These are phyloP conservation scores for Exephanes ischioxanthus DNA, from an alignment of 2,888 invertebrate species.

Conservation along the genomic window DNA sequence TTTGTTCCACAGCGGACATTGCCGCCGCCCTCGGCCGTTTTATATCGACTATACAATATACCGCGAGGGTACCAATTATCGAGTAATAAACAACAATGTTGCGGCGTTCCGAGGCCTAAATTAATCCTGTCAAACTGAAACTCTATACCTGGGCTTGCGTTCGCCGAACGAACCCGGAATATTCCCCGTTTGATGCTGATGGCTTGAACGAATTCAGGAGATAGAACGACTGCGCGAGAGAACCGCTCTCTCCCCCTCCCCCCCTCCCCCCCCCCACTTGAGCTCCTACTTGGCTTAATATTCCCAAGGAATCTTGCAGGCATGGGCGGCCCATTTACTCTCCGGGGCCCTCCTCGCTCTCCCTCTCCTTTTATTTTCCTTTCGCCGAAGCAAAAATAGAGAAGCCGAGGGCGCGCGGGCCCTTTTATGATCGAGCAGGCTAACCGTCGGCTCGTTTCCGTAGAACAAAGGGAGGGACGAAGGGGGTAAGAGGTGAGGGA, in stretches of 20 bases:
- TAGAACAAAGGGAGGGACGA: conserved; percentile 73
- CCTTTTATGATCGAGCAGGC: conserved; percentile 68
- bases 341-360: conserved; percentile 29
- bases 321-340: conserved; percentile 61
- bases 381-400: conserved; percentile 53
- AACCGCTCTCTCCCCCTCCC: background rate
- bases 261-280: background rate
- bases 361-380: conserved; percentile 44
- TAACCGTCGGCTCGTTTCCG: conserved; percentile 74
- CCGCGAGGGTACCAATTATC: conserved; percentile 65
- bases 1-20: background rate
- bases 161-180: conserved; percentile 44
- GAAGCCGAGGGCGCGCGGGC: conserved; percentile 57
- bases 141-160: conserved; percentile 60
- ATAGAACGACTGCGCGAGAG: conserved; percentile 21
- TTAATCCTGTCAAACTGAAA: conserved; percentile 68
- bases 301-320: conserved; percentile 62
- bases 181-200: conserved; percentile 50
- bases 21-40: conserved; percentile 15
- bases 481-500: conserved; percentile 29
- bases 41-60: conserved; percentile 48
- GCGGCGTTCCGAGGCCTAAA: conserved; percentile 58
- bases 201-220: conserved; percentile 56
- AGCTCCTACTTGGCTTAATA: conserved; percentile 54
- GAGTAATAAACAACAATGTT: conserved; percentile 68